Base-by-base conservation (phyloP, 2,888 invertebrate species). In the Tachina grossa region DNA sequence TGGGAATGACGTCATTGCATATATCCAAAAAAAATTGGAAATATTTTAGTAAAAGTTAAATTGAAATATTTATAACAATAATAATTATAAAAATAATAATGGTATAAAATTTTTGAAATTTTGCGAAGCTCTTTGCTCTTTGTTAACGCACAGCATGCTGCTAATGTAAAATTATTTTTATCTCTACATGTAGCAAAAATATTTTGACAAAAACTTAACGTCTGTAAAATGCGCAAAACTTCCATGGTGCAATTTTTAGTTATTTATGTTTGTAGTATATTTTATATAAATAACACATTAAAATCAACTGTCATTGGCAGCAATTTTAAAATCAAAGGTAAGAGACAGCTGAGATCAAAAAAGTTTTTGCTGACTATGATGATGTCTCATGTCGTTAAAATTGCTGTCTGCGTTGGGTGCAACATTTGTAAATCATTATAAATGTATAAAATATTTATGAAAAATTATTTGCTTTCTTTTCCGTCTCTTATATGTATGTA, bases 281-380 rank as follows among this genome's bases (percentile, higher is more conserved):
- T 57, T 31, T 4, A 19, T n/a, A 14, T 68, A 61, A 69, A 76
- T 76, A 63, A 76, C 16, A 53, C 47, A 76, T 76, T 55, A 63
- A 76, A 76, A 71, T 71, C 82, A 76, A 82, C 63, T 82, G 82
- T 82, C 82, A 76, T 75, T 59, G 69, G 49, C 82, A 82, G 47
- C n/a, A 65, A 71, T 16, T 19, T 22, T 61, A 9, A 55, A 57
- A 47, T 45, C 59, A 81, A 68, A 75, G n/a, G 65, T 31, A 43
- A 68, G 66, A 68, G 49, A 49, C 72, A 53, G 49, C 10, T 9
- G 47, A n/a, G 14, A 71, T 66, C 19, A 31, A 53, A 66, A 6
- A 16, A 45, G 6, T 65, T 63, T 63, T 68, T 49, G 45, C 31
- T 49, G 16, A 76, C n/a, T 49, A 31, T 39, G 41, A 31, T 31